Percentiles rank a stretch among this genome's conserved stretches.
These are phyloP conservation scores for Orchestia grillus DNA, from an alignment of 1,140 invertebrate species.

Conservation along the genomic window DNA sequence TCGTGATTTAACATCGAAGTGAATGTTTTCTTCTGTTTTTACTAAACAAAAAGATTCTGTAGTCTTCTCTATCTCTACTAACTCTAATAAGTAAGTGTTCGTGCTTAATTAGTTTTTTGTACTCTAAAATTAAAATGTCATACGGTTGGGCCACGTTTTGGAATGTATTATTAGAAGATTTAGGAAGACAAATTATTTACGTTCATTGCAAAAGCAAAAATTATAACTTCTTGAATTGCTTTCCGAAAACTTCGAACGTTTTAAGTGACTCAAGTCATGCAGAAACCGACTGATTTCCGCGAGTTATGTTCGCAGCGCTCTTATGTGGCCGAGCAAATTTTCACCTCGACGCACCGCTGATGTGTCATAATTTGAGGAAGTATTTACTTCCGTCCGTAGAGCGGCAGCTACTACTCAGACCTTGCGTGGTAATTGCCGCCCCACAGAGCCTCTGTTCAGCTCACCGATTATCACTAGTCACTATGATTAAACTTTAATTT, in stretches of 20 bases:
- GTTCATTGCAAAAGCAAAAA: no score
- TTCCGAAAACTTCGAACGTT: no score
- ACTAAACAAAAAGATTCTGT: background rate
- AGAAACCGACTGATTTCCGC: background rate
- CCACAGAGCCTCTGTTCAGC: background rate
- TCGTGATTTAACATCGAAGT: background rate
- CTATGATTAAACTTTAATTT: background rate
- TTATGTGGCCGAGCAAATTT: background rate
- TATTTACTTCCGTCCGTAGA: background rate
- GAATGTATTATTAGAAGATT: no score
- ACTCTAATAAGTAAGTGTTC: background rate
- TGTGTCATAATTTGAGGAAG: background rate
- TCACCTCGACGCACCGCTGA: background rate
- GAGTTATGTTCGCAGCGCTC: background rate
- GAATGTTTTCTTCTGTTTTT: background rate
- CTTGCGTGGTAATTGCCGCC: no score
- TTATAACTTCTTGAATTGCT: no score
- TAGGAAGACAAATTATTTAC: no score
- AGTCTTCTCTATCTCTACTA: background rate
- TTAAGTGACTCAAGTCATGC: background rate
- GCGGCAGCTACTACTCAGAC: no score
- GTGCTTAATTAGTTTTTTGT: background rate
- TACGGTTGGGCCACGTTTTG: no score
- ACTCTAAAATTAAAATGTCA: background rate
- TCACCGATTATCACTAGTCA: background rate